Conservation (phyloP, 2,797 vertebrate genomes). For the Sardinella longiceps region DNA sequence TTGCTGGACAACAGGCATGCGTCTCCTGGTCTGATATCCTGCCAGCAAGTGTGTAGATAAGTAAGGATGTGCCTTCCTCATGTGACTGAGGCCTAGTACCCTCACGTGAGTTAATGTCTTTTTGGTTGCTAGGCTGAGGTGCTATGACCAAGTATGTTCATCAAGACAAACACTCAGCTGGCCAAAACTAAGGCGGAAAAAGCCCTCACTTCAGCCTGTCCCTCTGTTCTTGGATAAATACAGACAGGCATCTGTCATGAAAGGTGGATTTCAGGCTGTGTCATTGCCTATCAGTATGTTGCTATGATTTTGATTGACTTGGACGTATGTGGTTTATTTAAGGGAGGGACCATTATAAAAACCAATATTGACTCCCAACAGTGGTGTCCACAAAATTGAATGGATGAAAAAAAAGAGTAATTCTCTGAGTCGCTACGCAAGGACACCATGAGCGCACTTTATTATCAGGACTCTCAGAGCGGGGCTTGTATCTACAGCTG, state of each 20-base stretch:
- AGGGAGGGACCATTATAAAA: slow-evolving; percentile 56
- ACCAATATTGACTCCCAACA: slow-evolving; percentile 61
- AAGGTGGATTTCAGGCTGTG: slow-evolving; percentile 44
- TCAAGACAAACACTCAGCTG: slow-evolving; percentile 36
- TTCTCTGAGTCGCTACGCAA: not conserved
- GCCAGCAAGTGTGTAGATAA: not conserved
- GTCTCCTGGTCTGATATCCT: not conserved
- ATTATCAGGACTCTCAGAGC: not conserved
- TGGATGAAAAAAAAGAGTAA: not conserved
- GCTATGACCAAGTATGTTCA: slow-evolving; percentile 28
- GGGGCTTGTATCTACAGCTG: not conserved
- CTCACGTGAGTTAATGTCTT: not conserved
- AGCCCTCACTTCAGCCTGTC: slow-evolving; percentile 41
- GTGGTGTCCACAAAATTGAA: slow-evolving; percentile 25
- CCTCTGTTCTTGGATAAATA: slow-evolving; percentile 47
- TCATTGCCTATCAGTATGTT: slow-evolving; percentile 38
- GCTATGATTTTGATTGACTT: slow-evolving; percentile 35
- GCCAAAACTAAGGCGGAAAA: not conserved
- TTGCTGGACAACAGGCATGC: not conserved
- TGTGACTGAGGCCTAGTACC: not conserved
- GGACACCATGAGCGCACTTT: not conserved
- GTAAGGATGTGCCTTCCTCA: not conserved
- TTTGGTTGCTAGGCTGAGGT: slow-evolving; percentile 36
- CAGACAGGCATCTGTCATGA: slow-evolving; percentile 40
- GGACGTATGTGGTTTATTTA: slow-evolving; percentile 57